Conservation (phyloP, 2,113 vertebrate species). For the Pogonocichla stellata region DNA sequence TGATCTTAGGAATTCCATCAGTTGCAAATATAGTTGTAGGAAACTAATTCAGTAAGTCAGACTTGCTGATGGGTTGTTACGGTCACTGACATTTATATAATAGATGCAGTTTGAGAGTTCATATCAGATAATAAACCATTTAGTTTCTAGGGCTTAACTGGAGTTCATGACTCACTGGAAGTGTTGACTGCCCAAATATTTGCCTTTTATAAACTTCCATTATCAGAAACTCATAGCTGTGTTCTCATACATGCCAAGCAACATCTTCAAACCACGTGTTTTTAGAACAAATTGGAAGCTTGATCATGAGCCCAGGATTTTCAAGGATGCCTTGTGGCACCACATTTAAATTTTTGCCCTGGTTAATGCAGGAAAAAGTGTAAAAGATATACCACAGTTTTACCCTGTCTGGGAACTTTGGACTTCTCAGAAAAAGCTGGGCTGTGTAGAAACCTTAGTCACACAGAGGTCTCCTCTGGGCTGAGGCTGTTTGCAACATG, state of each 20-base stretch:
- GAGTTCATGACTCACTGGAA: not conserved
- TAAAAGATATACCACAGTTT: not conserved
- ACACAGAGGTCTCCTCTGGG: not conserved
- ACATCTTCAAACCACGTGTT: not conserved
- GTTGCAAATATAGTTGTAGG: not conserved
- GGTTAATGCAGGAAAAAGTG: not conserved
- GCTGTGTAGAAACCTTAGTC: not conserved
- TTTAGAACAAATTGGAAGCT: not conserved
- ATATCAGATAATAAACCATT: not conserved
- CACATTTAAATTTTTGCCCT: conserved; percentile 23
- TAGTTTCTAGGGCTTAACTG: not conserved
- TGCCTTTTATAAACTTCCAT: not conserved
- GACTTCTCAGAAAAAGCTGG: not conserved
- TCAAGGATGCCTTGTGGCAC: not conserved
- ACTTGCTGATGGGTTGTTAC: not conserved
- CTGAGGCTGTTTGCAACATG: not conserved
- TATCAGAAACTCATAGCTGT: not conserved
- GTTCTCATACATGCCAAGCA: not conserved
- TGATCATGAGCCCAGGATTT: not conserved
- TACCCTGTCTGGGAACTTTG: not conserved
- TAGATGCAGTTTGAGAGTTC: not conserved
- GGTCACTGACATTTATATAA: not conserved
- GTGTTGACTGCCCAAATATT: not conserved
- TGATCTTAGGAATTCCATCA: not conserved
- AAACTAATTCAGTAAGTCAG: not conserved